Evolutionary conservation across 1,140 invertebrate genomes (phyloP), one percentile per base, ranked within the genome.

Genomic region (Bursaphelenchus mucronatus): DNA sequence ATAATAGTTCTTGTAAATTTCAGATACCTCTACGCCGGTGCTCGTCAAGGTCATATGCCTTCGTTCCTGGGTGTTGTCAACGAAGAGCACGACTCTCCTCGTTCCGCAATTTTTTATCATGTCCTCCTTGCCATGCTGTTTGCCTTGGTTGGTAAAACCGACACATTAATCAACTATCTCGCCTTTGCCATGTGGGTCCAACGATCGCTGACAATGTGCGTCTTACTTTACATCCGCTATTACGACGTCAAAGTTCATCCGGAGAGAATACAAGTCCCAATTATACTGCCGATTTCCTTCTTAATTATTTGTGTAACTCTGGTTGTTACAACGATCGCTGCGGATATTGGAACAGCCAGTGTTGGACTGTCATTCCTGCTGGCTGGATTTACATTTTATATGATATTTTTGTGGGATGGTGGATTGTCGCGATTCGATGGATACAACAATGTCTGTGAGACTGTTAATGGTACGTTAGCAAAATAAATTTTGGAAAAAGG

Each of bases 21-120:
- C 51, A 69, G 75, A 56, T 81, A 69, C 69, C 63, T 79, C 4
- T 66, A 74, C 41, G 78, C 77, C 6, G 76, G 73, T 5, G 73
- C 76, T 5, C 45, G 76, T 17, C 53, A 73, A 57, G 58, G 68
- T 5, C 78, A 79, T 55, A 49, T 80, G 11, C 78, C 76, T 10
- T 51, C 70, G 1, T 73, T 71, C 50, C 55, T 79, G 5, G 53
- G 46, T 15, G 72, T 66, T 52, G 45, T 73, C 19, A 81, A 79
- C 49, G 21, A 15, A 17, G 21, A 61, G 45, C 56, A 75, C 49
- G 67, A 73, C 52, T 47, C 40, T 52, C 71, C 71, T 8, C 71
- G 71, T 40, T 47, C 63, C 44, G 71, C 71, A 3, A 41, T 73
- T n/a, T 65, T 66, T 21, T 19, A 44, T 19, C 41, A 66, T 11